Conservation (phyloP, 2,888 invertebrate species). For the Eumacrocentrus americanus region DNA sequence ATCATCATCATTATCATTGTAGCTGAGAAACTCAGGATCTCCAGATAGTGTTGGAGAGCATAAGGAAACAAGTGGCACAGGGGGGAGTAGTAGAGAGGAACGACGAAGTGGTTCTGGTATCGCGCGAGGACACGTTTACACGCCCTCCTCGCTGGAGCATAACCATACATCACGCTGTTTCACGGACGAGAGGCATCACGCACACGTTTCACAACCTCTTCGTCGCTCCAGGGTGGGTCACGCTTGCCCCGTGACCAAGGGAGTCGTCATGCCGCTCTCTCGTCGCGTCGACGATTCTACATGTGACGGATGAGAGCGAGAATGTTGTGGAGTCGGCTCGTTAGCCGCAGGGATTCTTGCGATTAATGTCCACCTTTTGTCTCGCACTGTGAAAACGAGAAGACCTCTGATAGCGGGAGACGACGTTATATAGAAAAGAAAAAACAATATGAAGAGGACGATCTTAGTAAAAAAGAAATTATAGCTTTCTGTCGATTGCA, state of each 20-base stretch:
- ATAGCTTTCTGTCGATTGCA: conserved; percentile 9
- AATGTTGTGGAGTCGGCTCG: conserved; percentile 10
- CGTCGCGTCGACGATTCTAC: conserved; percentile 6
- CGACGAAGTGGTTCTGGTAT: conserved; percentile 2
- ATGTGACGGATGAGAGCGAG: conserved; percentile 21
- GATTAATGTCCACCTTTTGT: conserved; percentile 28
- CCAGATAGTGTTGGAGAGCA: background rate
- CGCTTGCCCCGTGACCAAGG: conserved; percentile 16
- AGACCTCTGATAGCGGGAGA: background rate
- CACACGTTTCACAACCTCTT: conserved; percentile 14
- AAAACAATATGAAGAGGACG: background rate
- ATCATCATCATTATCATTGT: too few relatives aligned
- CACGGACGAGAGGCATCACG: conserved; percentile 20
- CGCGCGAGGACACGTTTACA: conserved; percentile 15
- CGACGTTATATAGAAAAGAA: background rate
- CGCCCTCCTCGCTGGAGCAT: conserved; percentile 14
- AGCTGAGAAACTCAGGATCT: too few relatives aligned
- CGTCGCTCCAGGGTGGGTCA: conserved; percentile 25
- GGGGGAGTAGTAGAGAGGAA: background rate
- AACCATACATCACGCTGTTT: conserved; percentile 23
- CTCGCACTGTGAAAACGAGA: conserved; percentile 13
- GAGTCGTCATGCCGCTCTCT: conserved; percentile 22
- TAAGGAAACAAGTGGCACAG: background rate
- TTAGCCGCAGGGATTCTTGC: conserved; percentile 19
- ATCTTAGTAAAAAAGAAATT: background rate